phyloP scores from a whole-genome alignment of 35 echinoderm and acorn worm genomes.

The Chiridota heheva region DNA sequence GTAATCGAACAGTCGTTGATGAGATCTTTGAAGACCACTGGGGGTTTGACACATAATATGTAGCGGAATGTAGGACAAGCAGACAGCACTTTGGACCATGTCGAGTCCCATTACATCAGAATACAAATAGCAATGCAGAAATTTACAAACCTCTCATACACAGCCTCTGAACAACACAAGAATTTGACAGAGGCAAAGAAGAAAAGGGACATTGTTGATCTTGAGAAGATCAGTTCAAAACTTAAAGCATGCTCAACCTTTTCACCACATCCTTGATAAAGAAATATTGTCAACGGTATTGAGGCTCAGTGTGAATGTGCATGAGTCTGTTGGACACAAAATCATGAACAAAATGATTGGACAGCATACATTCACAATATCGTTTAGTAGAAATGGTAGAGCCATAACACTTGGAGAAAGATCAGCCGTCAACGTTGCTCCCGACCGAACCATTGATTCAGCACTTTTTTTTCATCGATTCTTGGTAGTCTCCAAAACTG shows the following conservation, averaged over 20 bases:
- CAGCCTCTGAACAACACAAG: slow-evolving; percentile 60
- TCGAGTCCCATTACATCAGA: slow-evolving; percentile 42
- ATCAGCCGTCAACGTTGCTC: slow-evolving; percentile 34
- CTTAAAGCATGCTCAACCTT: slow-evolving; percentile 21
- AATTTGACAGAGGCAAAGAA: slow-evolving; percentile 27
- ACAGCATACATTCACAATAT: slow-evolving; percentile 12
- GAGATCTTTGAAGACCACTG: slow-evolving; percentile 36
- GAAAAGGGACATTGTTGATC: slow-evolving; percentile 26
- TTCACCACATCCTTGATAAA: slow-evolving; percentile 38
- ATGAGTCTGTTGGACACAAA: slow-evolving; percentile 45
- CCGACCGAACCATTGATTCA: slow-evolving; percentile 51
- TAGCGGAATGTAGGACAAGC: slow-evolving; percentile 42
- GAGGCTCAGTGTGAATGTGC: slow-evolving; percentile 60
- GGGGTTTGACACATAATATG: slow-evolving; percentile 55
- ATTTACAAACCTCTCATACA: too few species aligned
- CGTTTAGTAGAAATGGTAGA: slow-evolving; percentile 44
- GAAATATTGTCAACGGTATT: slow-evolving; percentile 64
- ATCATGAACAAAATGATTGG: slow-evolving; percentile 57
- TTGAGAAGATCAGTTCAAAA: slow-evolving; percentile 31
- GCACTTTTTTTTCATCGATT: slow-evolving; percentile 47
- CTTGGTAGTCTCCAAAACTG: slow-evolving; percentile 15
- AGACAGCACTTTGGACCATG: slow-evolving; percentile 44
- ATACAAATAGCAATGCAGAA: slow-evolving; percentile 65
- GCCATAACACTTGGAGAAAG: slow-evolving; percentile 37
- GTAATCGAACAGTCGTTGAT: slow-evolving; percentile 71